Percentiles rank a stretch among this genome's conserved stretches.
phyloP scores from a whole-genome alignment of 2,797 vertebrate species.

The Lycodopsis pacificus region DNA sequence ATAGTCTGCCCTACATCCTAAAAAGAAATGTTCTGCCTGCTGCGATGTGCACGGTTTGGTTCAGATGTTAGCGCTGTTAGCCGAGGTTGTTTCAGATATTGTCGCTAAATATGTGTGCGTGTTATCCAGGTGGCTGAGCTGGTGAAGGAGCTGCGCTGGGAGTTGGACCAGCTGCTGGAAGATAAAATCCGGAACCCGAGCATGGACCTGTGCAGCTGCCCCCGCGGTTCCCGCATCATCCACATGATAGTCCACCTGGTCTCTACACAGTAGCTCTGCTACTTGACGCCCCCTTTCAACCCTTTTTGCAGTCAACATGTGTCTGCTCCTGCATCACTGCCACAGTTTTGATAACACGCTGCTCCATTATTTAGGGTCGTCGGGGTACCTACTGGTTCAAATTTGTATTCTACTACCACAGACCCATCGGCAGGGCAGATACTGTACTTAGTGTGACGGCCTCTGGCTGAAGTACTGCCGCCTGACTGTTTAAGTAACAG shows the following conservation, averaged over 20 bases:
- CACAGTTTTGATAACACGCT: slow-evolving; percentile 11
- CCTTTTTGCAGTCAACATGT: not conserved
- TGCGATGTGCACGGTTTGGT: not conserved
- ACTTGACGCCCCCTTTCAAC: not conserved
- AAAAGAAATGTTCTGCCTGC: not conserved
- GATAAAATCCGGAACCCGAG: slow-evolving; percentile 96
- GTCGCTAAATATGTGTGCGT: slow-evolving; percentile 4
- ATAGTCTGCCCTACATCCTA: not conserved
- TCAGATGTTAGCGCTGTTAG: not conserved
- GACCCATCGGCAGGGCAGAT: not conserved
- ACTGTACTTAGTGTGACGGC: slow-evolving; percentile 6
- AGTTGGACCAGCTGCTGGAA: slow-evolving; percentile 95
- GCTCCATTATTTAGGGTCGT: not conserved
- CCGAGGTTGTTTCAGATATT: not conserved
- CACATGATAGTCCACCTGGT: slow-evolving; percentile 95
- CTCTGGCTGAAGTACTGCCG: slow-evolving; percentile 17
- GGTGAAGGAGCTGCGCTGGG: slow-evolving; percentile 93
- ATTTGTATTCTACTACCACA: not conserved
- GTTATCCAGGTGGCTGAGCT: slow-evolving; percentile 91
- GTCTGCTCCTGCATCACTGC: slow-evolving; percentile 42
- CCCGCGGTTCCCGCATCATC: slow-evolving; percentile 95
- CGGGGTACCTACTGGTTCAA: not conserved
- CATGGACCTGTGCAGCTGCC: slow-evolving; percentile 93
- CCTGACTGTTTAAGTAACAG: slow-evolving; percentile 22
- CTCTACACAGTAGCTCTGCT: slow-evolving; percentile 87